Evolutionary conservation across 2,113 vertebrate species (phyloP).

Genomic region (Marcusenius ussheri): DNA sequence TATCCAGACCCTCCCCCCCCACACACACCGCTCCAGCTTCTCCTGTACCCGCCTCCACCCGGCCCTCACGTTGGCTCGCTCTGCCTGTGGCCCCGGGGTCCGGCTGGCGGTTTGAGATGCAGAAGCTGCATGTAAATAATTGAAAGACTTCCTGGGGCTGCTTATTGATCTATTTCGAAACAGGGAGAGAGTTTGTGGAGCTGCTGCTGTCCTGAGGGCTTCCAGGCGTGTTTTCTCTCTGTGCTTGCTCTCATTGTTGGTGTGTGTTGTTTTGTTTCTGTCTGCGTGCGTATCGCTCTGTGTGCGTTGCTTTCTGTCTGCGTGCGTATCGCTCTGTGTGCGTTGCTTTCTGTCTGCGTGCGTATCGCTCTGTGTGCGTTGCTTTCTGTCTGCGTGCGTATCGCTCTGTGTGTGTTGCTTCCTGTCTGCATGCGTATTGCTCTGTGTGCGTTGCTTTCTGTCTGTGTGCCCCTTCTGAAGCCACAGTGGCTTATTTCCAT

Average conservation of each 20-base stretch:
- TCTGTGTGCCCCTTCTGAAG: neutral
- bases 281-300: constrained; percentile 11
- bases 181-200: constrained; percentile 30
- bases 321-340: neutral
- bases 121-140: constrained; percentile 52
- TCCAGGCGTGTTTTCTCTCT: constrained; percentile 12
- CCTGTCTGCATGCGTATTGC: too few species aligned
- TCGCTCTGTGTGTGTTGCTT: too few species aligned
- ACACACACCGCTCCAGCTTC: neutral
- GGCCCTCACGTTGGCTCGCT: neutral
- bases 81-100: constrained; percentile 5
- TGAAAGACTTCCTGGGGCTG: constrained; percentile 48
- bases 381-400: too few species aligned
- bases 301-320: constrained; percentile 16
- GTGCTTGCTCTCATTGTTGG: constrained; percentile 34
- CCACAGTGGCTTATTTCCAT: neutral
- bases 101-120: constrained; percentile 25
- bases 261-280: constrained; percentile 25
- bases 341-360: neutral
- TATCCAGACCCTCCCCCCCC: neutral
- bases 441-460: neutral
- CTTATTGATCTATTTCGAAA: constrained; percentile 53
- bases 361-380: too few species aligned
- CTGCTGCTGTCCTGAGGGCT: constrained; percentile 34
- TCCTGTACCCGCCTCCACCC: neutral